Evolutionary conservation across 2,797 vertebrate species (phyloP).

Genomic region (Momotus momota): DNA sequence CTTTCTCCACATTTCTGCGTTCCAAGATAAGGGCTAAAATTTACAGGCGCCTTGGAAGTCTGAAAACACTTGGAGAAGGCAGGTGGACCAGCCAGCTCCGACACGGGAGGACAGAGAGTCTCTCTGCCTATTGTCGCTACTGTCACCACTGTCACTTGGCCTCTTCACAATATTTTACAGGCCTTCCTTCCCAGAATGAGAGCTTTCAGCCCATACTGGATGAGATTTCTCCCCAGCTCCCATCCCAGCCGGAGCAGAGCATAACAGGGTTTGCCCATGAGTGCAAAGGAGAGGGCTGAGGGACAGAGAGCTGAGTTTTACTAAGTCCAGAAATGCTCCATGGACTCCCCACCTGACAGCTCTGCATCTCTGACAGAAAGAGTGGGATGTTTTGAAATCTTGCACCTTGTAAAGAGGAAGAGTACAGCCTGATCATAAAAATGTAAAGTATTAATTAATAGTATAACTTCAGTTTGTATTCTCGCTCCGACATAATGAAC

Average conservation of each 20-base stretch:
- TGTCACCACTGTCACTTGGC: neutral
- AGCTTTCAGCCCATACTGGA: neutral
- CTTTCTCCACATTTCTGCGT: neutral
- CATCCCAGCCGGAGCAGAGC: accelerated
- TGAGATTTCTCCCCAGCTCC: neutral
- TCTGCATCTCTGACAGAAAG: neutral
- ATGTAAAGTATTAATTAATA: constrained; percentile 69
- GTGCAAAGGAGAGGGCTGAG: neutral
- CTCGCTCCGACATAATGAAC: constrained; percentile 59
- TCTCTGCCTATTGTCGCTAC: neutral
- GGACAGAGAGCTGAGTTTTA: neutral
- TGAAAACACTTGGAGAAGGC: neutral
- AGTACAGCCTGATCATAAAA: constrained; percentile 35
- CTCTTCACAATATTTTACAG: neutral
- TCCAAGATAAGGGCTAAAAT: neutral
- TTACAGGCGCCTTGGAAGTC: neutral
- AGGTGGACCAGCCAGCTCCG: neutral
- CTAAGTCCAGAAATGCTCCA: neutral
- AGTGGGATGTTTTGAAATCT: neutral
- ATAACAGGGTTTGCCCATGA: accelerated
- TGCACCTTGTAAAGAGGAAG: constrained; percentile 28
- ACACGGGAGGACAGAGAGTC: neutral
- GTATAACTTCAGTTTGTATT: constrained; percentile 65
- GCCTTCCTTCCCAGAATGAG: neutral
- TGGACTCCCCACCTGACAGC: neutral